Evolutionary conservation across 1,140 invertebrate species (phyloP).

Genomic region (Bombus confusus): DNA sequence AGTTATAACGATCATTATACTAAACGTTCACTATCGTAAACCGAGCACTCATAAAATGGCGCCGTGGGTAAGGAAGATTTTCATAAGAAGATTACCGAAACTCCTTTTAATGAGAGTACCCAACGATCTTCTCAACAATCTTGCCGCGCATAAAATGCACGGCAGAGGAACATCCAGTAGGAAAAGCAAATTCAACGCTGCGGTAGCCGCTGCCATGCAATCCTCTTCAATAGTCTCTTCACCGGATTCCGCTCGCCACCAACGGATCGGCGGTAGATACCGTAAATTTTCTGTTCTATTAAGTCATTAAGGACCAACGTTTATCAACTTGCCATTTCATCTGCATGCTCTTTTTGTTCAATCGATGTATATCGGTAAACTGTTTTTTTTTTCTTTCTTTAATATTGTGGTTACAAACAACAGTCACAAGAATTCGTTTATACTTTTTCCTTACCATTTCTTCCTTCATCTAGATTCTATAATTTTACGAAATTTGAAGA

Average conservation of each 20-base stretch:
- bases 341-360: neutral
- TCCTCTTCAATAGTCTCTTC: slow-evolving; percentile 88
- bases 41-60: slow-evolving; percentile 99
- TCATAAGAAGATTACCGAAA: slow-evolving; percentile 93
- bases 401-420: neutral
- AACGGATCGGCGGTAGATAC: slow-evolving; percentile 80
- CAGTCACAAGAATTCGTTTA: neutral
- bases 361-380: too few species aligned
- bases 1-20: slow-evolving; percentile 97
- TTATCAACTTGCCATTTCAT: neutral
- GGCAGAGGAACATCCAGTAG: slow-evolving; percentile 83
- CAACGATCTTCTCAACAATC: slow-evolving; percentile 89
- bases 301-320: too few species aligned
- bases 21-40: slow-evolving; percentile 99
- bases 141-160: slow-evolving; percentile 90
- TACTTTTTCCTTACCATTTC: neutral
- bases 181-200: slow-evolving; percentile 87
- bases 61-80: slow-evolving; percentile 94
- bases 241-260: slow-evolving; percentile 87
- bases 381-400: neutral
- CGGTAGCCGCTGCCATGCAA: slow-evolving; percentile 85
- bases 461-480: neutral
- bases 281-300: neutral
- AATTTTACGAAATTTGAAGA: neutral
- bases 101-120: slow-evolving; percentile 93